Evolutionary conservation across 2,797 vertebrate genomes (phyloP).

Genomic region (Varecia variegata): DNA sequence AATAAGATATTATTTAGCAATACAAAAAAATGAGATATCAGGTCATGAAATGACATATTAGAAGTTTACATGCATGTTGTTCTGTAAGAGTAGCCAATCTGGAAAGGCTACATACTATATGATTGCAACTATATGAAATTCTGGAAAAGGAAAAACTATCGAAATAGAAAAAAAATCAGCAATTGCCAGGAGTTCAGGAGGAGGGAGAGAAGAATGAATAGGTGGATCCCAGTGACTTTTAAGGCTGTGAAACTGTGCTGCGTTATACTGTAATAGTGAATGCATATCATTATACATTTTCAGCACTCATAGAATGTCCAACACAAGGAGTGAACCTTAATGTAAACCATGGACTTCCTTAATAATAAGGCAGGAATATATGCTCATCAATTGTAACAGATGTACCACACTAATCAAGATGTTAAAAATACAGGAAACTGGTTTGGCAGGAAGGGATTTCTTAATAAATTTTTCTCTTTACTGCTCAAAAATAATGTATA

Average conservation of each 20-base stretch:
- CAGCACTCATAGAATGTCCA: background rate
- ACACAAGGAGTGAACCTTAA: background rate
- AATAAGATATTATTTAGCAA: background rate
- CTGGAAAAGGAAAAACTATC: background rate
- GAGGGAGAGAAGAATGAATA: background rate
- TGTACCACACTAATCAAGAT: background rate
- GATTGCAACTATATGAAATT: background rate
- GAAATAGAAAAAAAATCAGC: background rate
- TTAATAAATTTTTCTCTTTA: background rate
- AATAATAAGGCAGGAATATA: background rate
- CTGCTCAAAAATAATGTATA: background rate
- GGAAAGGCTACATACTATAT: background rate
- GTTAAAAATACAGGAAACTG: background rate
- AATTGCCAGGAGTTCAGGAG: background rate
- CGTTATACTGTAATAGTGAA: background rate
- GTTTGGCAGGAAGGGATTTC: background rate
- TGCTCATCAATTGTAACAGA: background rate
- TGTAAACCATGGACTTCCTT: background rate
- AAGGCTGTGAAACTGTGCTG: background rate
- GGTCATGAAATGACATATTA: background rate
- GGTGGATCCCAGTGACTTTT: background rate
- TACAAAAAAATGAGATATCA: background rate
- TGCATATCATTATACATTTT: background rate
- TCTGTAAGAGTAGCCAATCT: background rate
- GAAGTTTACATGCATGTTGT: background rate